Evolutionary conservation across 1,140 invertebrate genomes (phyloP).

Genomic region (Neelides sp.): DNA sequence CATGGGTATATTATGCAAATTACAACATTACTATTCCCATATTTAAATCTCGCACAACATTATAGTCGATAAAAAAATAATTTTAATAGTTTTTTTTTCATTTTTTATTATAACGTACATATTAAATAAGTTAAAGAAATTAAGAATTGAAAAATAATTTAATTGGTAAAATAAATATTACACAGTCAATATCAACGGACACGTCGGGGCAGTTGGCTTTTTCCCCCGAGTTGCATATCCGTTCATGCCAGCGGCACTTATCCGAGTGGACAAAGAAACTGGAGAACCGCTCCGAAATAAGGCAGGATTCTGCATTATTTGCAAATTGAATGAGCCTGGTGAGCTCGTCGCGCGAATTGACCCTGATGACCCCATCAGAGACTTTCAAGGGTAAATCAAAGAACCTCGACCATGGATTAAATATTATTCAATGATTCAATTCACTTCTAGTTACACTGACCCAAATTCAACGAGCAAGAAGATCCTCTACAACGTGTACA

Average conservation of each 20-base stretch:
- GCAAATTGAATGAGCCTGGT: conserved; percentile 56
- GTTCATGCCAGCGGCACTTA: conserved; percentile 44
- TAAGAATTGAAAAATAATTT: background rate
- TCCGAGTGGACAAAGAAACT: conserved; percentile 48
- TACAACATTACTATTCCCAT: conserved; percentile 38
- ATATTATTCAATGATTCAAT: background rate
- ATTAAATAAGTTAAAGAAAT: conserved; percentile 1
- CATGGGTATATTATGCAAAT: conserved; percentile 37
- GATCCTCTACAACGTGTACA: conserved; percentile 45
- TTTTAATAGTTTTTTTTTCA: conserved; percentile 7
- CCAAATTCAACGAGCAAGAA: conserved; percentile 48
- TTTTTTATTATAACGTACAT: conserved; percentile 8
- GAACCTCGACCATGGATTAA: conserved; percentile 9
- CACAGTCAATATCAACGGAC: conserved; percentile 54
- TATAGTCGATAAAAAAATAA: background rate
- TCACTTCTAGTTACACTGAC: conserved; percentile 49
- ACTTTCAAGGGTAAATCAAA: conserved; percentile 52
- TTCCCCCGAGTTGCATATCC: conserved; percentile 45
- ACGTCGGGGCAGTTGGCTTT: conserved; percentile 60
- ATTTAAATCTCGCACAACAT: background rate
- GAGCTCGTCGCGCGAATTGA: conserved; percentile 63
- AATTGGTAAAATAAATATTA: conserved; percentile 27
- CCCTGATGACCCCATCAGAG: conserved; percentile 39
- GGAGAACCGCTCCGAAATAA: conserved; percentile 45
- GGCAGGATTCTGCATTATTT: conserved; percentile 51